These are phyloP conservation scores for Ectemnius continuus DNA, from an alignment of 2,888 invertebrate species.

Conservation along the genomic window DNA sequence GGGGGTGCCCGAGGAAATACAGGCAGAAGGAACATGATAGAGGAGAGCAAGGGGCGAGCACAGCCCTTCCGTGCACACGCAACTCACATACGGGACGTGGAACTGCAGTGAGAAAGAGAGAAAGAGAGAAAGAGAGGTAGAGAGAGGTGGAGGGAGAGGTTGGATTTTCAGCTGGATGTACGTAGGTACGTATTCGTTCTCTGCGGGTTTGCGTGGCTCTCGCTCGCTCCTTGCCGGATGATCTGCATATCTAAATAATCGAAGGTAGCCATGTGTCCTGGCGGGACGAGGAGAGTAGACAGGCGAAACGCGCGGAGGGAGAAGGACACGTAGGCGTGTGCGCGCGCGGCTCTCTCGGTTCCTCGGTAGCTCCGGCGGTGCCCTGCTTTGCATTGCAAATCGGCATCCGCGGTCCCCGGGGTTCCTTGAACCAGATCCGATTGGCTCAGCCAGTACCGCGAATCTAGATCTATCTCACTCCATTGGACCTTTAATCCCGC, in stretches of 20 bases:
- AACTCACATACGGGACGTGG: conserved; percentile 28
- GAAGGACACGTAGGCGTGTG: conserved; percentile 69
- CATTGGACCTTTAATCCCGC: conserved; percentile 73
- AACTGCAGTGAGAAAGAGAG: neutral
- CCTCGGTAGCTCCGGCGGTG: conserved; percentile 60
- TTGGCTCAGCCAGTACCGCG: conserved; percentile 75
- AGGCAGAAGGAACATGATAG: conserved; percentile 22
- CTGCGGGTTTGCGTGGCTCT: conserved; percentile 15
- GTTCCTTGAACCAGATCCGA: conserved; percentile 78
- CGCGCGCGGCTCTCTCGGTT: conserved; percentile 45
- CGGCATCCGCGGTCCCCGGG: conserved; percentile 66
- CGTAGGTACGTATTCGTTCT: neutral
- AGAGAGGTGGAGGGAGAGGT: neutral
- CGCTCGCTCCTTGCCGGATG: conserved; percentile 62
- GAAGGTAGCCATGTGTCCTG: conserved; percentile 74
- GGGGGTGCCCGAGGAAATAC: neutral
- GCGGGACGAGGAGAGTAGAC: conserved; percentile 59
- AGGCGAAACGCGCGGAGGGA: conserved; percentile 49
- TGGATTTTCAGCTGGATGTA: conserved; percentile 8
- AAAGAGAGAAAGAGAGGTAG: neutral
- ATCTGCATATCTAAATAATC: conserved; percentile 79
- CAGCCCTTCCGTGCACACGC: conserved; percentile 35
- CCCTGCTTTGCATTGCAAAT: conserved; percentile 75
- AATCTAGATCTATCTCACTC: conserved; percentile 77
- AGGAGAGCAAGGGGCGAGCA: conserved; percentile 15